phyloP scores from a whole-genome alignment of 2,888 invertebrate genomes.

The Pterostichus niger region DNA sequence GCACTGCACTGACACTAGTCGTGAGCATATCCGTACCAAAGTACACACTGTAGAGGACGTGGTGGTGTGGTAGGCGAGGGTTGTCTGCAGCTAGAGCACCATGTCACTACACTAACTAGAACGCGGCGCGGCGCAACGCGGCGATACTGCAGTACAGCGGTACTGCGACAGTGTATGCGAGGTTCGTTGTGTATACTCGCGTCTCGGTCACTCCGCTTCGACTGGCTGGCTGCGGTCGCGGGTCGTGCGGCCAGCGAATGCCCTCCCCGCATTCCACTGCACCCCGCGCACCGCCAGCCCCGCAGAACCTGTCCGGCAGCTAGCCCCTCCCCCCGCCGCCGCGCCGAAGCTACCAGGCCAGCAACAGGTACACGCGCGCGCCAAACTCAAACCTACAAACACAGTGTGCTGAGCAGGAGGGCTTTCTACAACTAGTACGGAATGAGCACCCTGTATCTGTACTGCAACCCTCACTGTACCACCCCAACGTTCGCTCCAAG shows the following conservation, averaged over 20 bases:
- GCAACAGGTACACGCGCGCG: constrained; percentile 68
- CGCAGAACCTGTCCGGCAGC: constrained; percentile 69
- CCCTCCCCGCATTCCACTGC: constrained; percentile 77
- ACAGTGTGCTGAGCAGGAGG: not conserved
- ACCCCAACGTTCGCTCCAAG: not conserved
- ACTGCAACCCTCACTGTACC: constrained; percentile 3
- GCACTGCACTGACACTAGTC: constrained; percentile 13
- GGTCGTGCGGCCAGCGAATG: constrained; percentile 72
- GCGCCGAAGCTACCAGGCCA: constrained; percentile 70
- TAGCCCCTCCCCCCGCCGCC: constrained; percentile 20
- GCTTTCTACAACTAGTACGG: constrained; percentile 15
- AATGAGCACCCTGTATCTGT: not conserved
- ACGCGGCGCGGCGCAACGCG: not conserved
- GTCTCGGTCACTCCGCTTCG: constrained; percentile 49
- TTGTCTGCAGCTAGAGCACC: constrained; percentile 3
- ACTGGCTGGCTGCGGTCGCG: constrained; percentile 58
- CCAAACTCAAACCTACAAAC: constrained; percentile 62
- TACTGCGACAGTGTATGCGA: not conserved
- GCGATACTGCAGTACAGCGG: too few relatives aligned
- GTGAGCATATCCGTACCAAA: constrained; percentile 28
- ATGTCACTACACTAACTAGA: constrained; percentile 37
- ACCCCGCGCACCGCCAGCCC: constrained; percentile 75
- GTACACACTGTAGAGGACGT: not conserved
- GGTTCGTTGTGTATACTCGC: constrained; percentile 17
- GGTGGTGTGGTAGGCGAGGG: not conserved